phyloP scores from a whole-genome alignment of 2,888 invertebrate genomes.

The Nomada lathburiana region DNA sequence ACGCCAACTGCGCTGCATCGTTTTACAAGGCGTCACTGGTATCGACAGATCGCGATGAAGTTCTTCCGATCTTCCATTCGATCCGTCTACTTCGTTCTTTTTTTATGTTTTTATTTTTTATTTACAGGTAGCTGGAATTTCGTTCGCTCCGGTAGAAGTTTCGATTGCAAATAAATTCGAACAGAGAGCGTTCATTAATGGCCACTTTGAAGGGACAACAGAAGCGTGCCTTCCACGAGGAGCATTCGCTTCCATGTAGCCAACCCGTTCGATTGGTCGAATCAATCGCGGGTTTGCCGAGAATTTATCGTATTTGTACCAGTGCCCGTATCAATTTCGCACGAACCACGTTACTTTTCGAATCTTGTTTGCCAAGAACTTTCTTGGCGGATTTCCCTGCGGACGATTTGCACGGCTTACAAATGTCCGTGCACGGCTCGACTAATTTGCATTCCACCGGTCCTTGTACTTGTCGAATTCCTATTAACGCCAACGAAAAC shows the following conservation, averaged over 20 bases:
- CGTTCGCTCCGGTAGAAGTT: background rate
- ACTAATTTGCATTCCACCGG: conserved; percentile 51
- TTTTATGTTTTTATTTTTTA: background rate
- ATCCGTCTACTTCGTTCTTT: conserved; percentile 3
- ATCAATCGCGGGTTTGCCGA: conserved; percentile 26
- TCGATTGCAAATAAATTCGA: background rate
- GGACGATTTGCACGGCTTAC: conserved; percentile 36
- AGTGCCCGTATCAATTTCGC: conserved; percentile 16
- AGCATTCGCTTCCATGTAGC: background rate
- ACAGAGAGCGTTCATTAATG: background rate
- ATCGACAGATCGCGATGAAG: conserved; percentile 46
- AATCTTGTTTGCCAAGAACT: conserved; percentile 38
- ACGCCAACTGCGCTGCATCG: conserved; percentile 47
- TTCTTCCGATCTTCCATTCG: conserved; percentile 41
- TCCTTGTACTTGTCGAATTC: conserved; percentile 55
- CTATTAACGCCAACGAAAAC: conserved; percentile 49
- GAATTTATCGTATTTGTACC: conserved; percentile 25
- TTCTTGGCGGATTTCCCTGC: conserved; percentile 42
- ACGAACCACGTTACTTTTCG: conserved; percentile 29
- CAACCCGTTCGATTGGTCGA: conserved; percentile 20
- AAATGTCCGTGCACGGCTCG: conserved; percentile 15
- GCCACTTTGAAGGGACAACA: background rate
- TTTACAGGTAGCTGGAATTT: background rate
- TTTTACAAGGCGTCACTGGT: conserved; percentile 56
- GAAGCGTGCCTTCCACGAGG: background rate